These are phyloP conservation scores for Montipora capricornis DNA, from an alignment of 64 coral and sea anemone species.

Conservation along the genomic window DNA sequence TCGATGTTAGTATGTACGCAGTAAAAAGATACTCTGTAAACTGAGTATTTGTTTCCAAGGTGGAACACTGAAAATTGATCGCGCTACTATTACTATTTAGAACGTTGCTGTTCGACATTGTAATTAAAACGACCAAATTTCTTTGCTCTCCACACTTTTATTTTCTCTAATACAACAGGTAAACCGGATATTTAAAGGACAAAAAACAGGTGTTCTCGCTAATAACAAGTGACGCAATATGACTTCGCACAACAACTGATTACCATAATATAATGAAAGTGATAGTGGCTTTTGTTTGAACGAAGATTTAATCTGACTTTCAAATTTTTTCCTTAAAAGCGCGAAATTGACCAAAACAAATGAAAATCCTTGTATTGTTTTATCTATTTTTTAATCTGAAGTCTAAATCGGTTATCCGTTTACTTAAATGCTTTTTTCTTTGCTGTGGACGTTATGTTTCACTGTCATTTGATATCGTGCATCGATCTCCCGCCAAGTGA, in stretches of 20 bases:
- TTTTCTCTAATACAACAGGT: not conserved
- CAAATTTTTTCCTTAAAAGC: no score
- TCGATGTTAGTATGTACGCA: conserved; percentile 28
- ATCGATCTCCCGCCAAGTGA: no score
- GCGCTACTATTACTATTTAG: not conserved
- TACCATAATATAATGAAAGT: not conserved
- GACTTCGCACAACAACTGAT: not conserved
- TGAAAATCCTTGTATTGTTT: no score
- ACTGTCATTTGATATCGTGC: no score
- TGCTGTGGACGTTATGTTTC: no score
- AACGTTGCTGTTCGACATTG: not conserved
- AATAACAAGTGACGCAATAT: not conserved
- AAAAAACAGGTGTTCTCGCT: not conserved
- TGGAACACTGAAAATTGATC: not conserved
- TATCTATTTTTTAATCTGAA: no score
- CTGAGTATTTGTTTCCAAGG: not conserved
- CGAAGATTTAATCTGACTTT: no score
- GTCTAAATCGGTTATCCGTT: no score
- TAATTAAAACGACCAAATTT: not conserved
- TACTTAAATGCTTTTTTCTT: no score
- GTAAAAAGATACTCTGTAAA: not conserved
- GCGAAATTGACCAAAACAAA: no score
- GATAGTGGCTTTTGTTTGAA: no score
- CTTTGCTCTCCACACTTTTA: no score
- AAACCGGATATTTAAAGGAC: not conserved